phyloP scores from a whole-genome alignment of 2,797 vertebrate species.

The Sparidentex hasta region DNA sequence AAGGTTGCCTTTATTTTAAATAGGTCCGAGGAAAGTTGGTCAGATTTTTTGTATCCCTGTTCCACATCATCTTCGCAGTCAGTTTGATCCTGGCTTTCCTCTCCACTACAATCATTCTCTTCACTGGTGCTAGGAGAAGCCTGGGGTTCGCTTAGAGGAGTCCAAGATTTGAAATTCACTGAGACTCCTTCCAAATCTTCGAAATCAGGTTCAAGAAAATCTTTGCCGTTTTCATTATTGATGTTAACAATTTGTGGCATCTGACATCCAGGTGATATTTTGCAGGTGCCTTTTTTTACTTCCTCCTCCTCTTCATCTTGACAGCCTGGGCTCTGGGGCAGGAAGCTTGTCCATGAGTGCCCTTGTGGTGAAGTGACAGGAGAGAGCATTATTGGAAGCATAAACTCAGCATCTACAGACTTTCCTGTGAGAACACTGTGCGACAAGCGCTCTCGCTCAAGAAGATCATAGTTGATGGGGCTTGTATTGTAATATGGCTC shows the following conservation, averaged over 20 bases:
- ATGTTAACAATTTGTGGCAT: neutral
- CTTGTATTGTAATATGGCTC: conserved; percentile 12
- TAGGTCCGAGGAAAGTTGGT: conserved; percentile 11
- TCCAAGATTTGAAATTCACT: neutral
- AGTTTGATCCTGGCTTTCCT: conserved; percentile 24
- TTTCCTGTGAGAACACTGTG: neutral
- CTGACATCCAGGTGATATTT: neutral
- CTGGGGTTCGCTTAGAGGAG: neutral
- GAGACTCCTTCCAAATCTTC: conserved; percentile 7
- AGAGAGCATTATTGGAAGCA: conserved; percentile 63
- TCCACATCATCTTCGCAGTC: neutral
- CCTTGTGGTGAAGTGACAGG: conserved; percentile 57
- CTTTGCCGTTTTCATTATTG: neutral
- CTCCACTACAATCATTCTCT: conserved; percentile 14
- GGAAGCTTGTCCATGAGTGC: neutral
- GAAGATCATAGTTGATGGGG: neutral
- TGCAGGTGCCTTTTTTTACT: neutral
- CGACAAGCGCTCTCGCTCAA: neutral
- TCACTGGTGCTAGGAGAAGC: neutral
- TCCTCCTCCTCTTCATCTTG: conserved; percentile 9
- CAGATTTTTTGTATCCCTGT: conserved; percentile 1
- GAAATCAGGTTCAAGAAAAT: neutral
- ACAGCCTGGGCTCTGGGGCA: neutral
- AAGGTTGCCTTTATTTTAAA: conserved; percentile 1
- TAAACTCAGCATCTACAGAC: neutral